Evolutionary conservation across 2,888 invertebrate genomes (phyloP).

Genomic region (Seladonia tumulorum): DNA sequence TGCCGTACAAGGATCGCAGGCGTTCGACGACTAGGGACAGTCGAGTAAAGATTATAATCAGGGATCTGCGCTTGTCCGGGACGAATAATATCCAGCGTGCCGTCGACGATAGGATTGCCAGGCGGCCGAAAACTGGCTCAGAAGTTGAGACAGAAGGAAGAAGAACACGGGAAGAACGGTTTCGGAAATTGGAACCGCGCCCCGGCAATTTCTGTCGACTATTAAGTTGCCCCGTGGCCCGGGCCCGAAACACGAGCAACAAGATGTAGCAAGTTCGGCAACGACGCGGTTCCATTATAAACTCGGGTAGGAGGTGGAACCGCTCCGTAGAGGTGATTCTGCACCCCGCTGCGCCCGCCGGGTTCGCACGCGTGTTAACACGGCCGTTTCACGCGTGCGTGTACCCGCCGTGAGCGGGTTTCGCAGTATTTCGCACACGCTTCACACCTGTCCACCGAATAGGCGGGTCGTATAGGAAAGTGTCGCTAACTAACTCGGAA

Average conservation of each 20-base stretch:
- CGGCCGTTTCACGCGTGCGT: constrained; percentile 62
- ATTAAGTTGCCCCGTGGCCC: constrained; percentile 19
- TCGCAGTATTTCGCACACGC: constrained; percentile 43
- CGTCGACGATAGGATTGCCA: neutral
- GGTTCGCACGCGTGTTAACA: constrained; percentile 71
- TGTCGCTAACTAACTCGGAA: constrained; percentile 75
- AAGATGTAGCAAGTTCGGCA: constrained; percentile 31
- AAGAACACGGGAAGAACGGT: constrained; percentile 8
- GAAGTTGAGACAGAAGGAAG: constrained; percentile 8
- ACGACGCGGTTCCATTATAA: constrained; percentile 50
- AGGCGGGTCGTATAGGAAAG: constrained; percentile 35
- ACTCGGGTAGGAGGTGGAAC: constrained; percentile 45
- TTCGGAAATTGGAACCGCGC: constrained; percentile 29
- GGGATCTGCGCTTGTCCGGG: neutral
- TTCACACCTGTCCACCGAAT: constrained; percentile 61
- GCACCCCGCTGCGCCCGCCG: constrained; percentile 63
- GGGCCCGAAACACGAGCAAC: constrained; percentile 20
- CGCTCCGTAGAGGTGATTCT: constrained; percentile 53
- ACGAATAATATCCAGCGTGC: constrained; percentile 4
- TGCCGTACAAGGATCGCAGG: neutral
- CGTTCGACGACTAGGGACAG: neutral
- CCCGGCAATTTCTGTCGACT: constrained; percentile 29
- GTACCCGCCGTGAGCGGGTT: constrained; percentile 30
- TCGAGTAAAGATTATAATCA: constrained; percentile 10
- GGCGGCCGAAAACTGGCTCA: constrained; percentile 3